Conservation (phyloP, 2,888 invertebrate genomes). For the Brenthis ino region DNA sequence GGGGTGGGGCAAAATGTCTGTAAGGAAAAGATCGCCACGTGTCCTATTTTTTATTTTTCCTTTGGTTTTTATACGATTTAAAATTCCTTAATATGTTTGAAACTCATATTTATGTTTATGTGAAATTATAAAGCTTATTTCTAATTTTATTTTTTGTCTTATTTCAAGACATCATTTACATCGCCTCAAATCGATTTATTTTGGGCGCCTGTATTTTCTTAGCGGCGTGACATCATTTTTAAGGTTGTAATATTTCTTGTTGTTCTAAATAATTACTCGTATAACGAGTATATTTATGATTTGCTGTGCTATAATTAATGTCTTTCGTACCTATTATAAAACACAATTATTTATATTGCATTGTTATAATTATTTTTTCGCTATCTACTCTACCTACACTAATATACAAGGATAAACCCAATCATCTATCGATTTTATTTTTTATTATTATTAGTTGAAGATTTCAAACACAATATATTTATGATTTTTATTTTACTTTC, state of each 20-base stretch:
- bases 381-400: background rate
- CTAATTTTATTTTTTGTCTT: background rate
- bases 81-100: conserved; percentile 6
- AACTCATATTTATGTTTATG: background rate
- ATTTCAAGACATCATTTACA: background rate
- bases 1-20: conserved; percentile 79
- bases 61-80: conserved; percentile 45
- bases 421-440: conserved; percentile 6
- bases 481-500: too few relatives aligned
- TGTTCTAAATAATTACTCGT: background rate
- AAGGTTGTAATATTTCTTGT: conserved; percentile 32
- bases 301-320: too few relatives aligned
- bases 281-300: too few relatives aligned
- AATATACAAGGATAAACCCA: background rate
- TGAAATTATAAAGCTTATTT: background rate
- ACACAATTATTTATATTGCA: background rate
- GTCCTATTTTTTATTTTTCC: conserved; percentile 69
- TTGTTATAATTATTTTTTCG: background rate
- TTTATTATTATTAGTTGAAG: too few relatives aligned
- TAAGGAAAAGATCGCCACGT: conserved; percentile 74
- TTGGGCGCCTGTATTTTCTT: conserved; percentile 31
- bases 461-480: background rate
- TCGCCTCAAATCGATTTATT: conserved; percentile 37
- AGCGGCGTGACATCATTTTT: conserved; percentile 39
- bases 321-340: background rate